These are phyloP conservation scores for Phaenicophaeus curvirostris DNA, from an alignment of 2,797 vertebrate species.

Conservation along the genomic window DNA sequence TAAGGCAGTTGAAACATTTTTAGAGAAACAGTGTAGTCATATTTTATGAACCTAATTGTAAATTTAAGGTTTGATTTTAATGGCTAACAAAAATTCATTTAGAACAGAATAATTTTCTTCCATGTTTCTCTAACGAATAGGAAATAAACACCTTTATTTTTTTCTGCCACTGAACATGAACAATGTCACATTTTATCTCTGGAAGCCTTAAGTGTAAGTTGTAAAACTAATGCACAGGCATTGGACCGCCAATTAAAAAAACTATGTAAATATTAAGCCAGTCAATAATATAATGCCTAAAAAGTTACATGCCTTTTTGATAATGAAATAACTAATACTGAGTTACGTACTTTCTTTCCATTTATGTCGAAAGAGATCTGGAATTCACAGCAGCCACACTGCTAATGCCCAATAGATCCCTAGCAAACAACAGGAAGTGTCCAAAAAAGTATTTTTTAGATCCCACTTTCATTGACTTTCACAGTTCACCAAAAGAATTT, in stretches of 20 bases:
- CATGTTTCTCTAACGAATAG: not conserved
- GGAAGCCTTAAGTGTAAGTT: not conserved
- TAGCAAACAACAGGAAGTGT: not conserved
- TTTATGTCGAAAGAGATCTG: not conserved
- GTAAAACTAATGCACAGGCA: not conserved
- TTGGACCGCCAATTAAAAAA: not conserved
- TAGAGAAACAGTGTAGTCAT: not conserved
- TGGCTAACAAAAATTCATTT: not conserved
- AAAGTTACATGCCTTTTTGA: not conserved
- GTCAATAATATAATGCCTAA: not conserved
- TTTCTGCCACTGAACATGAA: not conserved
- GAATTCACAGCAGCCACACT: not conserved
- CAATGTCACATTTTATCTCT: not conserved
- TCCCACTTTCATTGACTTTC: not conserved
- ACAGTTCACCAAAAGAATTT: not conserved
- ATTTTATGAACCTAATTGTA: not conserved
- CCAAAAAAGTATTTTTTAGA: not conserved
- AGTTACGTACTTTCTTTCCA: not conserved
- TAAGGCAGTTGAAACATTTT: not conserved
- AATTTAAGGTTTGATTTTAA: not conserved
- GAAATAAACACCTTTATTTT: not conserved
- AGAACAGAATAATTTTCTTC: not conserved
- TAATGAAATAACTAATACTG: not conserved
- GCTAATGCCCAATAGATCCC: not conserved
- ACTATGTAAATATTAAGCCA: not conserved